Evolutionary conservation across 2,888 invertebrate genomes (phyloP).

Genomic region (Drosophila fulvimacula): DNA sequence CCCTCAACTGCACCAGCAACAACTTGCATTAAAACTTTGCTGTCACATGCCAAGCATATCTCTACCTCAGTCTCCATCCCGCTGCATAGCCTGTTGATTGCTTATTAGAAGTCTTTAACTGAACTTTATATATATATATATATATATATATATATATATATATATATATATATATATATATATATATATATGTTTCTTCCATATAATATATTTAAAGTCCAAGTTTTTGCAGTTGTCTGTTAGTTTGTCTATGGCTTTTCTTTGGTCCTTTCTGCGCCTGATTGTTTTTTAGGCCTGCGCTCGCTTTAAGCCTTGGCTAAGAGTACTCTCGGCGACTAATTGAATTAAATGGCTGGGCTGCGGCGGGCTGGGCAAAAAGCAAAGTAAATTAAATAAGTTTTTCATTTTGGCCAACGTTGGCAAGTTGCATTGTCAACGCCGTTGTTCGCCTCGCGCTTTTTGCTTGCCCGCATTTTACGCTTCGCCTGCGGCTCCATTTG

Average conservation of each 20-base stretch:
- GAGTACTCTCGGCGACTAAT: conserved; percentile 77
- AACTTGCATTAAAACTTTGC: conserved; percentile 62
- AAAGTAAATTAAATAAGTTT: conserved; percentile 84
- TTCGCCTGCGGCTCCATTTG: conserved; percentile 72
- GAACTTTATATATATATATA: not conserved
- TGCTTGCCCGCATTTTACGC: conserved; percentile 78
- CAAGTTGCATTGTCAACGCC: conserved; percentile 79
- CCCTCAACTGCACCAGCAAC: conserved; percentile 31
- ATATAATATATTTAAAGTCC: not conserved
- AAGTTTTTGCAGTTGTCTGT: not conserved
- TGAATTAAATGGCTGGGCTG: conserved; percentile 83
- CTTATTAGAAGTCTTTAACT: conserved; percentile 51
- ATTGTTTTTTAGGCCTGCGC: conserved; percentile 51
- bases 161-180: not conserved
- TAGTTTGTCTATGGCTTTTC: not conserved
- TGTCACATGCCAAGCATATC: conserved; percentile 67
- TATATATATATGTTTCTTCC: not conserved
- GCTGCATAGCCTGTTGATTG: conserved; percentile 73
- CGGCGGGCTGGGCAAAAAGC: conserved; percentile 74
- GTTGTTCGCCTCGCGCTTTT: conserved; percentile 68
- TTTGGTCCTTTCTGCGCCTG: conserved; percentile 16
- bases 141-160: not conserved
- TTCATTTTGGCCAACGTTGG: conserved; percentile 71
- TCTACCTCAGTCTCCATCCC: not conserved
- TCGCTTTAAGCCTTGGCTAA: conserved; percentile 41